Evolutionary conservation across 2,888 invertebrate species (phyloP).

Genomic region (Coenonympha arcania): DNA sequence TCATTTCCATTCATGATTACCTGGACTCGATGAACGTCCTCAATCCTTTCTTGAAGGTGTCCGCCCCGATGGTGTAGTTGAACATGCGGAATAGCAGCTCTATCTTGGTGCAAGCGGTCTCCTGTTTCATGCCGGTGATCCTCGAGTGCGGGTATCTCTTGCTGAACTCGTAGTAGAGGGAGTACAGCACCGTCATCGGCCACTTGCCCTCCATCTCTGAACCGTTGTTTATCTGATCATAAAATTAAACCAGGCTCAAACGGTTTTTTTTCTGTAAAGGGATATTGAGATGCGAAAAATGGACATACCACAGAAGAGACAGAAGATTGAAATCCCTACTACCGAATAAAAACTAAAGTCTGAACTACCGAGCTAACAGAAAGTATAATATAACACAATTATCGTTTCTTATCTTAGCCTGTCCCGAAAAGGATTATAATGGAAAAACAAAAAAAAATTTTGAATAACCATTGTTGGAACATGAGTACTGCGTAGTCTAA

Average conservation of each 20-base stretch:
- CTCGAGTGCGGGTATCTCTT: slow-evolving; percentile 85
- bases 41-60: slow-evolving; percentile 82
- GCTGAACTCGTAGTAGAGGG: slow-evolving; percentile 85
- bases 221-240: slow-evolving; percentile 77
- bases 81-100: slow-evolving; percentile 91
- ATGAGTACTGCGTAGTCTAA: neutral
- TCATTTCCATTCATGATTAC: too few species aligned
- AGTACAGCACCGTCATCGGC: slow-evolving; percentile 85
- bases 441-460: too few species aligned
- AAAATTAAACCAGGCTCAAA: neutral
- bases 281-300: too few species aligned
- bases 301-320: too few species aligned
- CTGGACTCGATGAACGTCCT: slow-evolving; percentile 74
- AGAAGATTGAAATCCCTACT: too few species aligned
- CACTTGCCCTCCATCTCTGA: slow-evolving; percentile 84
- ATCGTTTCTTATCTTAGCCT: too few species aligned
- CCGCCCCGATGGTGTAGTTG: slow-evolving; percentile 85
- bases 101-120: slow-evolving; percentile 82
- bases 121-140: slow-evolving; percentile 82
- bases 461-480: too few species aligned
- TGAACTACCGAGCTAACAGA: too few species aligned
- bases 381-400: too few species aligned
- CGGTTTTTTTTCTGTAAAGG: too few species aligned
- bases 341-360: too few species aligned
- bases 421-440: too few species aligned